Evolutionary conservation across 2,888 invertebrate genomes (phyloP).

Genomic region (Brenthis hecate): DNA sequence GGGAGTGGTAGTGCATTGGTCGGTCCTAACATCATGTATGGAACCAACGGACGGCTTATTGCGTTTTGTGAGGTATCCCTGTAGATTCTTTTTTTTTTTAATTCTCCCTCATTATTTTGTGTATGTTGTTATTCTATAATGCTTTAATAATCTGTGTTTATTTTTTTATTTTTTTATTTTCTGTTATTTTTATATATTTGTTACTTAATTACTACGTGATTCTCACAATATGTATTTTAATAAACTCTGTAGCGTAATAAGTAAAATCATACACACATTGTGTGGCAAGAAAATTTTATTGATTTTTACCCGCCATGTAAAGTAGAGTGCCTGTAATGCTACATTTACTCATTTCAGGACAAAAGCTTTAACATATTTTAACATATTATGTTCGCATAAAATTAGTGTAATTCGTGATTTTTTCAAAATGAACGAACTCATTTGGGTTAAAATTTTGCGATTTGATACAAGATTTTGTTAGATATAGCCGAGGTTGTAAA

Average conservation of each 20-base stretch:
- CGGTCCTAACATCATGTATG: not conserved
- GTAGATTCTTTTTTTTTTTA: not conserved
- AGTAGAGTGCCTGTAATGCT: slow-evolving; percentile 4
- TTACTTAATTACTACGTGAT: no score
- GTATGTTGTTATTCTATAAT: no score
- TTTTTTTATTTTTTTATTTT: no score
- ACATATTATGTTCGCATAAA: no score
- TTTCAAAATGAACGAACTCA: no score
- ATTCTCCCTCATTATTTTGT: no score
- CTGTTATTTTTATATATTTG: no score
- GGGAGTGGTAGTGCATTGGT: slow-evolving; percentile 59
- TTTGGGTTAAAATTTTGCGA: no score
- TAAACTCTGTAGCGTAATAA: not conserved
- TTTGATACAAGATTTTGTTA: no score
- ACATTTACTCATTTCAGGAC: slow-evolving; percentile 3
- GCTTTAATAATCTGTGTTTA: no score
- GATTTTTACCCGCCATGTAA: slow-evolving; percentile 22
- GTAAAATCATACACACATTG: not conserved
- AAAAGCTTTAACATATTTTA: not conserved
- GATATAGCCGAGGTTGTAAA: no score
- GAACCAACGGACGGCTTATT: not conserved
- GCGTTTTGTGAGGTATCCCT: not conserved
- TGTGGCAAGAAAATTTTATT: slow-evolving; percentile 15
- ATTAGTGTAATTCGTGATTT: no score
- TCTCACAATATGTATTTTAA: not conserved